Evolutionary conservation across 2,888 invertebrate genomes (phyloP), one percentile per base, ranked within the genome.

Genomic region (Heliconius erato): DNA sequence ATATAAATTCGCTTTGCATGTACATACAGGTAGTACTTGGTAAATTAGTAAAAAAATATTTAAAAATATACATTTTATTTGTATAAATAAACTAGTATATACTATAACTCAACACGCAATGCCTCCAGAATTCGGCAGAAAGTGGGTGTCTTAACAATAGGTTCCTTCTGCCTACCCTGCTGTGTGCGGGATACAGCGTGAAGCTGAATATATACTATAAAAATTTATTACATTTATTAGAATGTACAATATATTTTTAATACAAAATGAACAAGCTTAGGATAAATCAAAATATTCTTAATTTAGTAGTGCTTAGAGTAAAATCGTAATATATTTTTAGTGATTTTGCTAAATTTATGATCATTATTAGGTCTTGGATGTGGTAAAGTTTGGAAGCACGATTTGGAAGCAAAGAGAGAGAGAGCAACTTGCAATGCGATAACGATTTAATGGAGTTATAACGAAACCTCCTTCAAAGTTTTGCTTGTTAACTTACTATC

Each of bases 391-490:
- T 23, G 54, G 0, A 54, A 54, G 6, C 54, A 54, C 23, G 54
- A 54, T 54, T 54, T 54, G 54, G 54, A 54, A 54, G 54, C 23
- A 54, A 19, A 54, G 54, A 54, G 54, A 54, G 54, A 54, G 54
- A 40, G 40, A 40, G 40, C n/a, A 40, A 40, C 40, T 71, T 71
- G 16, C 69, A 40, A 6, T 71, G 35, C 69, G 40, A 71, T 40
- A 71, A 71, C 40, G 71, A 40, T 71, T 69, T n/a, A 71, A 12
- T 71, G 12, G 35, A 71, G 71, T 71, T 35, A n/a, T n/a, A 71
- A 71, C n/a, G 40, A 54, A 54, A 54, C 23, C 54, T 7, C 9
- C 54, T 54, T 54, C 54, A 23, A 54, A 54, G 54, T 54, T n/a
- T 71, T 54, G 35, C 68, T 32, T 23, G n/a, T 54, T 59, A 54